Conservation (phyloP, 2,888 invertebrate species). For the Digitonthophagus gazella region DNA sequence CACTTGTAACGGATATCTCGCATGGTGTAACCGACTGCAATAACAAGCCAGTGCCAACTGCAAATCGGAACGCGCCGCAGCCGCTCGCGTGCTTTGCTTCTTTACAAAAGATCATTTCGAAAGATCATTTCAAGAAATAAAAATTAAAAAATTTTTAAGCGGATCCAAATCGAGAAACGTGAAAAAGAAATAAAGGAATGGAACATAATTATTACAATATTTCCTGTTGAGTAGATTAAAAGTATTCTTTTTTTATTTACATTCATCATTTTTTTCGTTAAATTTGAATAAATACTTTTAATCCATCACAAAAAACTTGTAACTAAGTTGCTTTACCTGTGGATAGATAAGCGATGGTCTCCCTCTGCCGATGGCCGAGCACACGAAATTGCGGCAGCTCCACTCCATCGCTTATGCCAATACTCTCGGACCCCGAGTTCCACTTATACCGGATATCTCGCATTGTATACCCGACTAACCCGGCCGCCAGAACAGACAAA, state of each 20-base stretch:
- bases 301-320: slow-evolving; percentile 40
- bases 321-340: slow-evolving; percentile 74
- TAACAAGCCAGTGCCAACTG: slow-evolving; percentile 49
- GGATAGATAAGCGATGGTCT: slow-evolving; percentile 90
- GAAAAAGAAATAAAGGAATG: slow-evolving; percentile 48
- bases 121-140: slow-evolving; percentile 21
- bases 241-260: neutral
- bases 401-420: slow-evolving; percentile 93
- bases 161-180: slow-evolving; percentile 29
- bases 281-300: neutral
- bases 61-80: slow-evolving; percentile 41
- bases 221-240: neutral
- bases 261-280: no score
- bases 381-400: slow-evolving; percentile 96
- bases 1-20: slow-evolving; percentile 96
- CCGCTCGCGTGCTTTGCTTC: slow-evolving; percentile 29
- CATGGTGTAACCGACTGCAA: slow-evolving; percentile 97
- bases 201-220: slow-evolving; percentile 33
- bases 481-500: slow-evolving; percentile 54
- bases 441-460: slow-evolving; percentile 96
- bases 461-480: slow-evolving; percentile 93
- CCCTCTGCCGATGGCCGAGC: slow-evolving; percentile 92
- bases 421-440: slow-evolving; percentile 89
- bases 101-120: slow-evolving; percentile 1
- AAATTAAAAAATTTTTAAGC: slow-evolving; percentile 31